Conservation (phyloP, 2,113 vertebrate species). For the Coregonus clupeaformis region DNA sequence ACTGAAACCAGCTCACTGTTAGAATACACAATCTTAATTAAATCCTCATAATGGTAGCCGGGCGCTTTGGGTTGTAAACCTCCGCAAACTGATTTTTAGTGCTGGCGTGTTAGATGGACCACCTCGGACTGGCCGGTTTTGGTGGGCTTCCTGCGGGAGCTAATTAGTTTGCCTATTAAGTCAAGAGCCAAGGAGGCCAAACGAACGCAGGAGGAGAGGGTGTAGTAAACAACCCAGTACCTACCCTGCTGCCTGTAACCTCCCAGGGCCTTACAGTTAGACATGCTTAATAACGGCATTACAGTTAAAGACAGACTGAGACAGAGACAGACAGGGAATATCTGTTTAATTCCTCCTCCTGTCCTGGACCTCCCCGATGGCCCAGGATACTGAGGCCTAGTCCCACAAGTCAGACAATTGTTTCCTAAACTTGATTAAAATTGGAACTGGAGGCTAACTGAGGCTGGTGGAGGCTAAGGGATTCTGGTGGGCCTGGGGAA, state of each 20-base stretch:
- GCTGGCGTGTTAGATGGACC: slow-evolving; percentile 42
- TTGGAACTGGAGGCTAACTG: neutral
- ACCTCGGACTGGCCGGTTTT: slow-evolving; percentile 45
- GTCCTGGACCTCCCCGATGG: slow-evolving; percentile 18
- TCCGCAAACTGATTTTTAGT: slow-evolving; percentile 22
- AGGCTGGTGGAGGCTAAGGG: neutral
- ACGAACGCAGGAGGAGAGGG: slow-evolving; percentile 19
- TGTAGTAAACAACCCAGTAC: neutral
- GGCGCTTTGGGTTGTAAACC: slow-evolving; percentile 27
- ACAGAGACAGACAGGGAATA: slow-evolving; percentile 36
- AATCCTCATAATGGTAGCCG: slow-evolving; percentile 42
- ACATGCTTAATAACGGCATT: slow-evolving; percentile 16
- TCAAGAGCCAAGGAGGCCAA: slow-evolving; percentile 26
- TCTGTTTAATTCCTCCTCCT: slow-evolving; percentile 45
- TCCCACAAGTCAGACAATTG: too few species aligned
- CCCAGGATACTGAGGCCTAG: slow-evolving; percentile 16
- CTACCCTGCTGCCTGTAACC: slow-evolving; percentile 7
- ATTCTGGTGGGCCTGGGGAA: slow-evolving; percentile 24
- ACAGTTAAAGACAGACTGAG: too few species aligned
- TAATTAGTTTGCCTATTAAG: slow-evolving; percentile 52
- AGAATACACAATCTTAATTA: slow-evolving; percentile 55
- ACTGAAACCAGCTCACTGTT: slow-evolving; percentile 46
- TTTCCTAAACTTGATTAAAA: too few species aligned
- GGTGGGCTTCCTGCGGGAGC: slow-evolving; percentile 46
- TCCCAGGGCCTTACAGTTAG: slow-evolving; percentile 40